These are phyloP conservation scores for Digitonthophagus gazella DNA, from an alignment of 2,888 invertebrate genomes.

Conservation along the genomic window DNA sequence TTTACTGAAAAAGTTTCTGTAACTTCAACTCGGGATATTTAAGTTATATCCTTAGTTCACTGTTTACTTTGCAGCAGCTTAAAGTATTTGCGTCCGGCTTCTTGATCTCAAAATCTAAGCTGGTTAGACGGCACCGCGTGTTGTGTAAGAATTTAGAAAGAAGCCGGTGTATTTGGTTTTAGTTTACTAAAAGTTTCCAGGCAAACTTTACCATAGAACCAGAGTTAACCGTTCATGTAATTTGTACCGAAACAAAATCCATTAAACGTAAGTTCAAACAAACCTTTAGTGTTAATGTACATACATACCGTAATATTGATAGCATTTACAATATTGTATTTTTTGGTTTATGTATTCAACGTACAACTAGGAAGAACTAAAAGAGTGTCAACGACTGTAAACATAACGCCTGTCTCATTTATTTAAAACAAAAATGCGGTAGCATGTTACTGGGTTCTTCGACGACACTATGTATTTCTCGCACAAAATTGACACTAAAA, in stretches of 20 bases:
- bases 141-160: not conserved
- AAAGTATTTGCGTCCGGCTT: conserved; percentile 13
- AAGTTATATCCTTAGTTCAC: conserved; percentile 22
- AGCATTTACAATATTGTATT: no score
- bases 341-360: no score
- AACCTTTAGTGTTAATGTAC: not conserved
- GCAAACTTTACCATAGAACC: not conserved
- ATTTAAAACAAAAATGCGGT: no score
- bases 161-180: conserved; percentile 5
- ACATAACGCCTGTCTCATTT: no score
- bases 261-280: not conserved
- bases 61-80: conserved; percentile 14
- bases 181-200: not conserved
- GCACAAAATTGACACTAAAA: no score
- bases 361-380: no score
- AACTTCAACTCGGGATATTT: conserved; percentile 23
- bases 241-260: not conserved
- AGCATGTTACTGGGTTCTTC: no score
- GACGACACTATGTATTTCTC: no score
- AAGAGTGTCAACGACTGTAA: no score
- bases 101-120: not conserved
- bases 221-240: not conserved
- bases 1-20: conserved; percentile 23
- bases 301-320: no score
- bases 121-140: not conserved